Evolutionary conservation across 1,140 invertebrate genomes (phyloP).

Genomic region (Drosophila baimaii): DNA sequence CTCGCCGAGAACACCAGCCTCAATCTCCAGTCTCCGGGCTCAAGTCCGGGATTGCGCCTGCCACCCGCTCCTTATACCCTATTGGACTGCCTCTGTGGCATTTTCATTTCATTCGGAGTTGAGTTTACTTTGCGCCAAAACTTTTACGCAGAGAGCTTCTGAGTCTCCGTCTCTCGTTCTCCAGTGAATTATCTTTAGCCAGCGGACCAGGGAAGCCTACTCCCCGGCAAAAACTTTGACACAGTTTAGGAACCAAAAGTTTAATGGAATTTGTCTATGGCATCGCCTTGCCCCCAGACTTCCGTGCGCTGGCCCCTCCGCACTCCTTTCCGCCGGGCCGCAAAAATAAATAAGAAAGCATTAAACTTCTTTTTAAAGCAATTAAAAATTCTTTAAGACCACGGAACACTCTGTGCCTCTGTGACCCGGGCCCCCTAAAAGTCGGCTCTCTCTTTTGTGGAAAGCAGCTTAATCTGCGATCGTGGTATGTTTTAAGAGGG

Average conservation of each 20-base stretch:
- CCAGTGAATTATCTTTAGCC: conserved; percentile 78
- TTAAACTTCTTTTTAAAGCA: conserved; percentile 82
- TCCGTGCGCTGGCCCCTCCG: background rate
- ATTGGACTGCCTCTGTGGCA: conserved; percentile 79
- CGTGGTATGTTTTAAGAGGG: background rate
- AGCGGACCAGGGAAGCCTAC: conserved; percentile 71
- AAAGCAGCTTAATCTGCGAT: conserved; percentile 28
- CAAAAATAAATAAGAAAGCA: conserved; percentile 81
- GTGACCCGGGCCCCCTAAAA: conserved; percentile 25
- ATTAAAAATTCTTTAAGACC: conserved; percentile 83
- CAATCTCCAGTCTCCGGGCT: conserved; percentile 2
- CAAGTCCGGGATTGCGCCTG: conserved; percentile 2
- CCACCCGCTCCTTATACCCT: conserved; percentile 43
- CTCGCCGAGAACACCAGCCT: conserved; percentile 58
- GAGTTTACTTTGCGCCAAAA: conserved; percentile 78
- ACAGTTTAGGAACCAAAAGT: conserved; percentile 81
- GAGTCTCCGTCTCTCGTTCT: conserved; percentile 48
- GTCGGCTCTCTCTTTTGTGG: conserved; percentile 28
- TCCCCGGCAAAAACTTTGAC: conserved; percentile 68
- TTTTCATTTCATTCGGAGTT: conserved; percentile 81
- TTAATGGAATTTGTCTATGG: conserved; percentile 82
- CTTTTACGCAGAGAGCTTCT: conserved; percentile 61
- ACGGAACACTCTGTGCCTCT: conserved; percentile 31
- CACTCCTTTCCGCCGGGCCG: conserved; percentile 18
- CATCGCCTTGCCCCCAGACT: conserved; percentile 57